Base-by-base conservation (phyloP, 2,888 invertebrate genomes). In the Rhorus exstirpatorius region DNA sequence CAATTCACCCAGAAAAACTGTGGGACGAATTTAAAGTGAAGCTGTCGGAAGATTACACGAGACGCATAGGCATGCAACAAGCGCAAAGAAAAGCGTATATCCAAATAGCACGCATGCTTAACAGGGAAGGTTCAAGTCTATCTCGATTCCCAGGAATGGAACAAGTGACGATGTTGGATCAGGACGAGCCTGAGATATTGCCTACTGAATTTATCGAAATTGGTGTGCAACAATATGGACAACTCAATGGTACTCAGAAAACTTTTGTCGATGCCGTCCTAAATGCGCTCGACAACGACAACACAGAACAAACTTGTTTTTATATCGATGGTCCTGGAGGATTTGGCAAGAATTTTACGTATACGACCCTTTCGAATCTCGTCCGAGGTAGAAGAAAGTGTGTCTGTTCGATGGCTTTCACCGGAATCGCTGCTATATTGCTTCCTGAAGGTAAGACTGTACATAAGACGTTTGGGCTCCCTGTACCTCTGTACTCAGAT, bases 11-110 rank as follows among this genome's bases (percentile, higher is more conserved):
- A n/a, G n/a, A 79, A 58, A 46, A 84, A 14, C 65, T 90, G 8
- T 90, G 89, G 88, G 63, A 86, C 7, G 49, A 81, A 21, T 87
- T 83, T 68, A 84, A 84, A 61, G 41, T 53, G 0, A 21, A 76
- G 31, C 49, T 85, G 81, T 79, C 79, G 1, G 79, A 83, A 31
- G 85, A 83, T 55, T 81, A 63, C 58, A 17, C 31, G 14, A 41
- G 46, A 21, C 38, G 24, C 0, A 49, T 71, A 10, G 7, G 75
- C 1, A n/a, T 49, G 26, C 8, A 38, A 0, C 21, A 72, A n/a
- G 75, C 58, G 12, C 58, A 53, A 35, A 49, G 26, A 53, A 65
- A 71, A 74, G 19, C 72, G 6, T 70, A 81, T 58, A 19, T n/a
- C n/a, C n/a, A n/a, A n/a, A n/a, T n/a, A n/a, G n/a, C n/a, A 38